phyloP scores from a whole-genome alignment of 2,113 vertebrate species.

The Prionailurus viverrinus region DNA sequence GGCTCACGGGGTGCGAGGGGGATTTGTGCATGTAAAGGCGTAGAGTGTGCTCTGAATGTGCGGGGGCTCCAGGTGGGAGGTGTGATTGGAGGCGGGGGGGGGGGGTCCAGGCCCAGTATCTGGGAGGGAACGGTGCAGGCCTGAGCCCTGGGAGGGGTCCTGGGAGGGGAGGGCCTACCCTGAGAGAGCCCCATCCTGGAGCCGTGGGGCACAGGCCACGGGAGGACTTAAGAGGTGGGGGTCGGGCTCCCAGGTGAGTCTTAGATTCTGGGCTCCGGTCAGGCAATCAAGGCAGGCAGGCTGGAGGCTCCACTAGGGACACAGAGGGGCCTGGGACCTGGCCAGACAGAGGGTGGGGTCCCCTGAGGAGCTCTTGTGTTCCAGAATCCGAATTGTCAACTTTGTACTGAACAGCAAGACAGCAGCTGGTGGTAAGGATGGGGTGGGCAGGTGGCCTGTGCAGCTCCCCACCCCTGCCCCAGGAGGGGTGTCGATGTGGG shows the following conservation, averaged over 20 bases:
- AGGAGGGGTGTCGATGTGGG: fast-evolving
- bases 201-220: too few relatives aligned
- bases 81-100: not conserved
- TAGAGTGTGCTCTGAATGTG: not conserved
- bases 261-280: not conserved
- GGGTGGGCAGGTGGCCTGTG: fast-evolving
- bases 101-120: not conserved
- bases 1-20: not conserved
- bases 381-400: slow-evolving; percentile 93
- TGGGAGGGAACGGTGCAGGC: fast-evolving
- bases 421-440: slow-evolving; percentile 86
- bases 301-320: not conserved
- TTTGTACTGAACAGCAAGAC: slow-evolving; percentile 89
- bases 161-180: not conserved
- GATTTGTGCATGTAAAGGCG: fast-evolving
- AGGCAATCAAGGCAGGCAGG: not conserved
- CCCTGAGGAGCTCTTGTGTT: slow-evolving; percentile 32
- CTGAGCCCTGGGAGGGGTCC: not conserved
- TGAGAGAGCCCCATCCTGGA: not conserved
- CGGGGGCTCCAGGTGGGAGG: not conserved
- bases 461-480: fast-evolving
- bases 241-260: too few relatives aligned
- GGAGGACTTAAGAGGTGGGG: too few relatives aligned
- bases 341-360: not conserved
- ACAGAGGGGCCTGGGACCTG: not conserved